Base-by-base conservation (phyloP, 2,113 vertebrate species). In the Chaetops frenatus region DNA sequence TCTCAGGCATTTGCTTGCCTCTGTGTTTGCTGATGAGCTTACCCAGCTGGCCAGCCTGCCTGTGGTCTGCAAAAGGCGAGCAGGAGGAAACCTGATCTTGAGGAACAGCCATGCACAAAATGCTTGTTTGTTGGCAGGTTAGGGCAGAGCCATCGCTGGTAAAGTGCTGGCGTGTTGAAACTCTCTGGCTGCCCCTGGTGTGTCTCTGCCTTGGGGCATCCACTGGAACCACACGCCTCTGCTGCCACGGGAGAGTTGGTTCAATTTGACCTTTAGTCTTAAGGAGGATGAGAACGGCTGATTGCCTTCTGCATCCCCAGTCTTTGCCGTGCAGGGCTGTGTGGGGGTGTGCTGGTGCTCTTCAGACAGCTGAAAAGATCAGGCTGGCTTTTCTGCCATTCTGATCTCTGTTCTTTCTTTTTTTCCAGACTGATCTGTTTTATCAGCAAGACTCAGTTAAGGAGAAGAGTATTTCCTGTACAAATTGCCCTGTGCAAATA, bases 281-380 rank as follows among this genome's bases (percentile, higher is more conserved):
- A n/a, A n/a, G n/a, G 12, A 18, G 33, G 51, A 11, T 45, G 38
- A 23, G 57, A 67, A 10, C 15, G 18, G 57, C 58, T 33, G 29
- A 5, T 62, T 2, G 3, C 27, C 31, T 56, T 38, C 71, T 80
- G 57, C 58, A 33, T 74, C 11, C 27, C 23, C 25, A 2, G 1
- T n/a, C 28, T 51, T 70, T 18, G 36, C 60, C 0, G 0, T 21
- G 29, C 40, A 4, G 0, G 6, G 48, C 38, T 80, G 35, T 0
- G 0, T 25, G 54, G 50, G 35, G 36, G 3, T 2, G 2, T 56
- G 45, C 48, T 33, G 14, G 22, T 1, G 12, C 76, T 71, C 53
- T 76, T 40, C 72, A 72, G 57, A 10, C 27, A 72, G 31, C 22
- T 61, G 72, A 22, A n/a, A 62, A 80, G 33, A 47, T 77, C 24